A percentile compares a stretch with the other conserved stretches of the same genome.
These are phyloP conservation scores for Datnioides undecimradiatus DNA, from an alignment of 2,113 vertebrate genomes.

Conservation along the genomic window DNA sequence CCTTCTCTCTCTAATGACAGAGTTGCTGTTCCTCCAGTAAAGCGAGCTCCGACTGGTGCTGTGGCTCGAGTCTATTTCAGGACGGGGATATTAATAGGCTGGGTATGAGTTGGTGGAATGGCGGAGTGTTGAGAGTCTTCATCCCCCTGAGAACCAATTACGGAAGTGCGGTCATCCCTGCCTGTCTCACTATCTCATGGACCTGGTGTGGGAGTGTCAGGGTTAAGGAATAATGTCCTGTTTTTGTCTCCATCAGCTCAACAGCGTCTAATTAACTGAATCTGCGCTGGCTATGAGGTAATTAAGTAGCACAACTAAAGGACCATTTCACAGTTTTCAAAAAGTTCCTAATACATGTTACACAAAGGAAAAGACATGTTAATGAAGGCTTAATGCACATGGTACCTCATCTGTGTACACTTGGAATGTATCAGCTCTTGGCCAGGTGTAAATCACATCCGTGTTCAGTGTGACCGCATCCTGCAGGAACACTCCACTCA, in stretches of 20 bases:
- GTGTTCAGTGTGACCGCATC: no score
- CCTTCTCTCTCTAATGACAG: slow-evolving; percentile 12
- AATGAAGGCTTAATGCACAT: not conserved
- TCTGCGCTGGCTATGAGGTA: no score
- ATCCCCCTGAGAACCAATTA: slow-evolving; percentile 28
- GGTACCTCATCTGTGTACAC: not conserved
- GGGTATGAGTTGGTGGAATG: slow-evolving; percentile 27
- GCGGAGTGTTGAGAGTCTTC: slow-evolving; percentile 6
- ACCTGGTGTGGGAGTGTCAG: not conserved
- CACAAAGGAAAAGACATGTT: no score
- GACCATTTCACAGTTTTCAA: no score
- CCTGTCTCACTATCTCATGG: not conserved
- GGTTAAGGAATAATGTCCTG: not conserved
- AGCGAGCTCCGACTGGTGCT: slow-evolving; percentile 13
- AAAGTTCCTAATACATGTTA: no score
- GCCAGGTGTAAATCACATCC: no score
- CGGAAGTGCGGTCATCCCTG: not conserved
- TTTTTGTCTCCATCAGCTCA: no score
- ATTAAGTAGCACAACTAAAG: no score
- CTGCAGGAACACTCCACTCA: no score
- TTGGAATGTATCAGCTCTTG: not conserved
- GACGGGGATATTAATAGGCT: slow-evolving; percentile 34
- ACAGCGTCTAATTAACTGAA: no score
- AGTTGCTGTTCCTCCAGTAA: slow-evolving; percentile 1
- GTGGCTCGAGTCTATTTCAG: slow-evolving; percentile 33